Conservation (phyloP, 2,113 vertebrate genomes). For the Psammodynastes pulverulentus region DNA sequence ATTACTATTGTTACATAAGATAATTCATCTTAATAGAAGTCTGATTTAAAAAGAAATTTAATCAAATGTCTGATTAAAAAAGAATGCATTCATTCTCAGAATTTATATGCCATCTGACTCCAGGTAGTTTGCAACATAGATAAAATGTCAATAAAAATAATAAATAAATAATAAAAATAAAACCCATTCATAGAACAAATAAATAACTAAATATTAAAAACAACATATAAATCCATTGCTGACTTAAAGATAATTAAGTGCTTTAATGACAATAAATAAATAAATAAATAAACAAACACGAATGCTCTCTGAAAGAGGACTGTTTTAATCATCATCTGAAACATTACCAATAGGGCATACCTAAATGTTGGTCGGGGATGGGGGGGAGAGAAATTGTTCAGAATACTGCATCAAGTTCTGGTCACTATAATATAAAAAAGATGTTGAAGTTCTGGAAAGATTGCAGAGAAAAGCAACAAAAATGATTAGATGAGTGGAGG, state of each 20-base stretch:
- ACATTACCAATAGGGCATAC: not conserved
- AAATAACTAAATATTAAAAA: not conserved
- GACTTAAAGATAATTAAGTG: not conserved
- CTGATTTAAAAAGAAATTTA: not conserved
- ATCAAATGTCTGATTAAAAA: not conserved
- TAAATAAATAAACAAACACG: not conserved
- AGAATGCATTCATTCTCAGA: not conserved
- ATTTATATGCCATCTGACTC: not conserved
- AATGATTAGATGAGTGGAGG: too few species aligned
- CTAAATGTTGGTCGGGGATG: not conserved
- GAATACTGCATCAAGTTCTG: too few species aligned
- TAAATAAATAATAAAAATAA: not conserved
- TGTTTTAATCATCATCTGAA: not conserved
- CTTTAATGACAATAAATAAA: too few species aligned
- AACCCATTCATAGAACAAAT: not conserved
- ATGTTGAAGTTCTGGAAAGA: too few species aligned
- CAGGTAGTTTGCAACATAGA: not conserved
- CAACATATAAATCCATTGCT: not conserved
- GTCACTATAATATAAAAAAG: too few species aligned
- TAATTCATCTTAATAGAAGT: not conserved
- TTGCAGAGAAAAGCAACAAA: too few species aligned
- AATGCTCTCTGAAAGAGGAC: not conserved
- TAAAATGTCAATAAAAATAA: not conserved
- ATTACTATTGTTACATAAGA: not conserved
- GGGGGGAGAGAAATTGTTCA: not conserved